Conservation (phyloP, 2,113 vertebrate genomes). For the Seriola dumerili region DNA sequence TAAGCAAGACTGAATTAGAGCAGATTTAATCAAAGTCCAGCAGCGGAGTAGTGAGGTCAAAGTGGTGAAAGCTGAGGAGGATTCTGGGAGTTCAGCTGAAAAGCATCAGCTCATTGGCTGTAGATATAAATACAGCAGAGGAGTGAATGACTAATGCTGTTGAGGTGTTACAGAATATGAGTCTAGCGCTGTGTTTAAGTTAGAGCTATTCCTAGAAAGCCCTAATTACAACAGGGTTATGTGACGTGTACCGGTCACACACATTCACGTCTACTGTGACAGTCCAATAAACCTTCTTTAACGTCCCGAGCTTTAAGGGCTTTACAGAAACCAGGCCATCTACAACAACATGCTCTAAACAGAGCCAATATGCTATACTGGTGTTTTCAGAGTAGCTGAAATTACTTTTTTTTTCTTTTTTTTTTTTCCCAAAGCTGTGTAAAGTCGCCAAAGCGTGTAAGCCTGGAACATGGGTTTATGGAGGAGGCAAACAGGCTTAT, state of each 20-base stretch:
- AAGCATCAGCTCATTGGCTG: conserved; percentile 27
- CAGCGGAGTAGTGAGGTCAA: conserved; percentile 44
- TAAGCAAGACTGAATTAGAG: conserved; percentile 69
- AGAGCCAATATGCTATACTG: conserved; percentile 53
- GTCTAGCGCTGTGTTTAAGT: neutral
- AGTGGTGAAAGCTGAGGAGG: conserved; percentile 52
- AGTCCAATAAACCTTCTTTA: conserved; percentile 40
- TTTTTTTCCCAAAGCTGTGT: conserved; percentile 65
- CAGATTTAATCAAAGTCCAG: conserved; percentile 67
- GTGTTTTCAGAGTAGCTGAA: conserved; percentile 51
- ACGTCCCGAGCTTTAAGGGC: conserved; percentile 46
- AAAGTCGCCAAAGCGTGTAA: conserved; percentile 77
- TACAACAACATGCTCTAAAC: conserved; percentile 48
- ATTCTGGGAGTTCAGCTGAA: conserved; percentile 30
- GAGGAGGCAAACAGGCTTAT: conserved; percentile 78
- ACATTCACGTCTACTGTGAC: conserved; percentile 12
- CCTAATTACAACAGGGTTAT: conserved; percentile 17
- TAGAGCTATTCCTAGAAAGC: conserved; percentile 35
- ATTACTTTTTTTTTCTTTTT: conserved; percentile 57
- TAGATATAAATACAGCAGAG: conserved; percentile 32
- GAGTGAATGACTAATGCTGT: neutral
- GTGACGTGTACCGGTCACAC: conserved; percentile 34
- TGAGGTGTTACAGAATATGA: neutral
- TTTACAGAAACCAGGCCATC: conserved; percentile 71
- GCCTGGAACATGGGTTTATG: conserved; percentile 75